A percentile compares a stretch with the other conserved stretches of the same genome.
Evolutionary conservation across 2,113 vertebrate genomes (phyloP).

Genomic region (Egretta garzetta): DNA sequence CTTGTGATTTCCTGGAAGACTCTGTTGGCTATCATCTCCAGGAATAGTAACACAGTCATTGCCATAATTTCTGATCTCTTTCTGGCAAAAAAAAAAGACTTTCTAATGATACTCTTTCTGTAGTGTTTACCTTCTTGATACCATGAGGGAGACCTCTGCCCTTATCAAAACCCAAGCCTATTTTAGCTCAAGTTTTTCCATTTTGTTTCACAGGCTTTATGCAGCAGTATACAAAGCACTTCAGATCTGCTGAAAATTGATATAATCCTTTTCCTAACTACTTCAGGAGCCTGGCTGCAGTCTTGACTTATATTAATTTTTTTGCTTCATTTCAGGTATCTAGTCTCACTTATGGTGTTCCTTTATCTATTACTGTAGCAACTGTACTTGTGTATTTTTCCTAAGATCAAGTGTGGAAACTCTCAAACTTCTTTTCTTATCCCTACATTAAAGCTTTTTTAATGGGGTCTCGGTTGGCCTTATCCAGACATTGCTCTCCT

Average conservation of each 20-base stretch:
- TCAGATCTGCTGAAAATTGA: not conserved
- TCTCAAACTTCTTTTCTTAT: not conserved
- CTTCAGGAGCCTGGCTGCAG: not conserved
- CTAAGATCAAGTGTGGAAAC: not conserved
- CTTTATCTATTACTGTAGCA: not conserved
- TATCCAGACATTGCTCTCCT: not conserved
- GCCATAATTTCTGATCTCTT: not conserved
- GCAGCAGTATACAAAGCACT: not conserved
- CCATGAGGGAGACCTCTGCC: not conserved
- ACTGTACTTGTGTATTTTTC: not conserved
- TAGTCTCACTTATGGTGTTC: not conserved
- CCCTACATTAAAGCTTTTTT: not conserved
- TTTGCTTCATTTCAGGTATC: not conserved
- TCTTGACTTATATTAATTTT: not conserved
- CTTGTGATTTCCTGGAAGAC: not conserved
- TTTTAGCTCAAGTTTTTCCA: not conserved
- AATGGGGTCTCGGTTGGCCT: not conserved
- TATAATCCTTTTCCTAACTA: not conserved
- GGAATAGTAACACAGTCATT: not conserved
- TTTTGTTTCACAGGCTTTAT: not conserved
- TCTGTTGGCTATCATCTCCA: not conserved
- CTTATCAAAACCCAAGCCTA: not conserved
- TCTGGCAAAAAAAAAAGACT: not conserved
- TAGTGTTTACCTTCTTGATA: not conserved
- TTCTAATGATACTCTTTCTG: not conserved